Percentiles rank a stretch among this genome's conserved stretches.
phyloP scores from a whole-genome alignment of 1,140 invertebrate genomes.

The Lordiphosa stackelbergi region DNA sequence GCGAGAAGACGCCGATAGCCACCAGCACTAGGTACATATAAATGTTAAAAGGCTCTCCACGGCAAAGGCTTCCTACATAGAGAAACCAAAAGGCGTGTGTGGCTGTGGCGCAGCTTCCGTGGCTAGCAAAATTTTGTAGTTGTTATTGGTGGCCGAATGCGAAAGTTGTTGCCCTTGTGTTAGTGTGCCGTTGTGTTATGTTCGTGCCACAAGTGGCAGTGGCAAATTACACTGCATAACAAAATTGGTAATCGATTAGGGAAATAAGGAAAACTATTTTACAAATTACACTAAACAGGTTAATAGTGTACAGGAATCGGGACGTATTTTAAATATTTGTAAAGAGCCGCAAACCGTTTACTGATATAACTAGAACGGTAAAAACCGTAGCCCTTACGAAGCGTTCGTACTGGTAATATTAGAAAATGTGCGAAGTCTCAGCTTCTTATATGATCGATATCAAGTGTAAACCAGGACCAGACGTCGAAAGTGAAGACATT shows the following conservation, averaged over 20 bases:
- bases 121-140: conserved; percentile 27
- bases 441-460: too few species aligned
- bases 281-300: too few species aligned
- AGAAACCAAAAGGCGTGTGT: conserved; percentile 37
- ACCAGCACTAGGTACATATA: conserved; percentile 35
- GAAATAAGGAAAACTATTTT: too few species aligned
- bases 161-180: conserved; percentile 76
- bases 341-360: too few species aligned
- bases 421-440: too few species aligned
- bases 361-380: too few species aligned
- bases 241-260: neutral
- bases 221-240: conserved; percentile 43
- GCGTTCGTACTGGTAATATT: too few species aligned
- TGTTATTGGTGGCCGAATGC: conserved; percentile 61
- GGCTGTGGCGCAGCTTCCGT: conserved; percentile 34
- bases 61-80: conserved; percentile 57
- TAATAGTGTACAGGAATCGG: too few species aligned
- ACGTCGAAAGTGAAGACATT: too few species aligned
- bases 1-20: conserved; percentile 7
- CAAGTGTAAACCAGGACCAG: too few species aligned
- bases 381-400: too few species aligned
- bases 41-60: conserved; percentile 58
- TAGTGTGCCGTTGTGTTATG: conserved; percentile 45
- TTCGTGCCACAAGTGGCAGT: conserved; percentile 64
- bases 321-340: too few species aligned